phyloP scores from a whole-genome alignment of 1,140 invertebrate genomes.

The Drosophila suzukii region DNA sequence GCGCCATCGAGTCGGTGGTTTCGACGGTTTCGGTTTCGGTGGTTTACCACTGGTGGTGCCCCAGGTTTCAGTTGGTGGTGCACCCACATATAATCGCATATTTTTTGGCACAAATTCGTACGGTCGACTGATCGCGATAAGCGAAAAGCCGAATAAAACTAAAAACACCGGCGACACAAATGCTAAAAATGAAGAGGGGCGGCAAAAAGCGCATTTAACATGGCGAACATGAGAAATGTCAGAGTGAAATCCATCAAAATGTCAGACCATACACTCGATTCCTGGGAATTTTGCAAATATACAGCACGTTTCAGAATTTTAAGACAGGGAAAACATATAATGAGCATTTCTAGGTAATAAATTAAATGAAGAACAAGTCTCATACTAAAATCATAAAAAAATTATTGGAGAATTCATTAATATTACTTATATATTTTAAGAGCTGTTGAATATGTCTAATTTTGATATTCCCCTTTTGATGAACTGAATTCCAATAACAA shows the following conservation, averaged over 20 bases:
- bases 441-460: no score
- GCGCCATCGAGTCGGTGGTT: conserved; percentile 22
- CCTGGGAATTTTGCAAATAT: conserved; percentile 32
- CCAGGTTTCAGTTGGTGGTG: conserved; percentile 36
- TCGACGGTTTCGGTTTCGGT: conserved; percentile 16
- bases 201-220: conserved; percentile 29
- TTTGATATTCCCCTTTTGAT: no score
- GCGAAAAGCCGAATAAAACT: conserved; percentile 46
- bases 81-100: conserved; percentile 69
- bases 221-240: conserved; percentile 41
- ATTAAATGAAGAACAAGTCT: not conserved
- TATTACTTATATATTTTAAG: no score
- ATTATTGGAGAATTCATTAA: no score
- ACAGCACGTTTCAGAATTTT: conserved; percentile 24
- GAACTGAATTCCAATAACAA: no score
- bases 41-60: conserved; percentile 13
- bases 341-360: not conserved
- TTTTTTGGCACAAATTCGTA: conserved; percentile 71
- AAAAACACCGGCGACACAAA: conserved; percentile 34
- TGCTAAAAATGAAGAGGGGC: conserved; percentile 22
- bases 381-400: no score
- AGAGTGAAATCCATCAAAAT: conserved; percentile 58
- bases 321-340: not conserved
- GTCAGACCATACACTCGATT: conserved; percentile 40
- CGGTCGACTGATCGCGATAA: conserved; percentile 63